Conservation (phyloP, 2,888 invertebrate genomes). For the Pinctada fucata region DNA sequence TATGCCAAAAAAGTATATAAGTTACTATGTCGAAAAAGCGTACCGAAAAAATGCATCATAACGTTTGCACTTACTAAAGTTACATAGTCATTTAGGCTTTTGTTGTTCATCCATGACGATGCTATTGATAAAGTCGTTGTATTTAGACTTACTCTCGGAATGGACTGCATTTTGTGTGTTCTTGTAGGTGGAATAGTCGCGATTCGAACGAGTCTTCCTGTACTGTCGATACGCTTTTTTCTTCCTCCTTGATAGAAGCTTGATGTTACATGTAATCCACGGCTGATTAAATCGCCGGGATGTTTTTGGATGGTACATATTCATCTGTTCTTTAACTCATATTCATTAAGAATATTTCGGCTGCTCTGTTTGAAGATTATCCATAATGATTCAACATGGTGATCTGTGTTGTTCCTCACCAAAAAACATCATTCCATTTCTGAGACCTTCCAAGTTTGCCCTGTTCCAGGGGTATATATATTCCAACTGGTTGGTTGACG, state of each 20-base stretch:
- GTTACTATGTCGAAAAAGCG: no score
- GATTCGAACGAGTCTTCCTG: not conserved
- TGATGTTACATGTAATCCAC: slow-evolving; percentile 8
- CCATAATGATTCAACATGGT: not conserved
- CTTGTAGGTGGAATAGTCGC: not conserved
- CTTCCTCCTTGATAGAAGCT: not conserved
- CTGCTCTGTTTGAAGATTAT: no score
- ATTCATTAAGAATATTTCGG: not conserved
- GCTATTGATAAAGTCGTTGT: not conserved
- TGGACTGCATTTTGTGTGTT: not conserved
- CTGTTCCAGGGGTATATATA: slow-evolving; percentile 1
- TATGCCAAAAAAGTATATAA: no score
- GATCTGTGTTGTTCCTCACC: not conserved
- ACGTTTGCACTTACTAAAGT: not conserved
- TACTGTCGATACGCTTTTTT: not conserved
- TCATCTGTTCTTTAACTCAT: not conserved
- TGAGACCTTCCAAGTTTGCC: not conserved
- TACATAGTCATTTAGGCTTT: not conserved
- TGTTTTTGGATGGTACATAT: slow-evolving; percentile 5
- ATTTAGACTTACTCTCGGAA: not conserved
- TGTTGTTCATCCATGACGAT: slow-evolving; percentile 1
- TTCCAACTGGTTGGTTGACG: not conserved
- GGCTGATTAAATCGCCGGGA: not conserved
- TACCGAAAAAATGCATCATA: not conserved
- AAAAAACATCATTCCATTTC: not conserved